Percentiles rank a stretch among this genome's conserved stretches.
Conservation (phyloP, 2,113 vertebrate species). For the Engraulis encrasicolus region DNA sequence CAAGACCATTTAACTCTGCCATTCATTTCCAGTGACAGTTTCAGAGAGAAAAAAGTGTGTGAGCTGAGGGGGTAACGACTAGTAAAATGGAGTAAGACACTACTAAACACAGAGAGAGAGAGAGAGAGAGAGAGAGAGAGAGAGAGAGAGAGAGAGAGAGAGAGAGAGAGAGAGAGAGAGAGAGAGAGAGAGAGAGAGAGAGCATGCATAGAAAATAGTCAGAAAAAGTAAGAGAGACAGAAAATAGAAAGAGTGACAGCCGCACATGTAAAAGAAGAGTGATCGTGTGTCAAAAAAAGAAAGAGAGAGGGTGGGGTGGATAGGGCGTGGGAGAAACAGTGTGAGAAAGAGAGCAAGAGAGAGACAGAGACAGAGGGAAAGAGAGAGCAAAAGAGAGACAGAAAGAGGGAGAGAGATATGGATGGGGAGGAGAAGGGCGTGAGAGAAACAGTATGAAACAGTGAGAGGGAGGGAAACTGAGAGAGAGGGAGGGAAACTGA, state of each 20-base stretch:
- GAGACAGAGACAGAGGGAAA: conserved; percentile 35
- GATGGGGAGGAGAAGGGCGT: conserved; percentile 43
- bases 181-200: not conserved
- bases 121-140: not conserved
- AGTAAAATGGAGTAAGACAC: not conserved
- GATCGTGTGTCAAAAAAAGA: too few relatives aligned
- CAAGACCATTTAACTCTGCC: not conserved
- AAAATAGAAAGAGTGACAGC: not conserved
- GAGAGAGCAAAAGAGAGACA: conserved; percentile 21
- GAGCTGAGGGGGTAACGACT: not conserved
- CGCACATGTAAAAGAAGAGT: too few relatives aligned
- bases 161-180: conserved; percentile 71
- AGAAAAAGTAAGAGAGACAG: conserved; percentile 39
- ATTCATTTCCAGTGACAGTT: conserved; percentile 1
- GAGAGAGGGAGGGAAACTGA: conserved; percentile 48
- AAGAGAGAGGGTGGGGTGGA: not conserved
- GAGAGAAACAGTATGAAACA: conserved; percentile 68
- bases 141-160: conserved; percentile 69
- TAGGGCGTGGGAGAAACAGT: not conserved
- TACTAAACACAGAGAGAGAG: not conserved
- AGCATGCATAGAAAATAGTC: conserved; percentile 57
- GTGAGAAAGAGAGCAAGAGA: not conserved
- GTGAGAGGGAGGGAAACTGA: conserved; percentile 3
- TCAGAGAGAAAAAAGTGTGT: not conserved
- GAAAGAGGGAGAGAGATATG: conserved; percentile 41